Evolutionary conservation across 2,888 invertebrate genomes (phyloP).

Genomic region (Torymus texanus): DNA sequence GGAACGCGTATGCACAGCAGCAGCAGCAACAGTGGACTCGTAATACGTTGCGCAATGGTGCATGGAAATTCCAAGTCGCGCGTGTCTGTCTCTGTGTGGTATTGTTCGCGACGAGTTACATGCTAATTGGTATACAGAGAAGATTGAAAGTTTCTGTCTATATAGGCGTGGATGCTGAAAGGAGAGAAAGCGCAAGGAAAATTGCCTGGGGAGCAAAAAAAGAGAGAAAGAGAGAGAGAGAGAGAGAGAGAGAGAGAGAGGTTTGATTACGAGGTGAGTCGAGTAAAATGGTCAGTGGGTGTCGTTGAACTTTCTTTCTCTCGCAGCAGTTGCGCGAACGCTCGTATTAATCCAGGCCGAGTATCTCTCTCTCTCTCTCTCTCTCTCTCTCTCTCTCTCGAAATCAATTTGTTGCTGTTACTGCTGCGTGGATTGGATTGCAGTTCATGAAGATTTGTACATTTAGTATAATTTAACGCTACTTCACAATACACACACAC

Average conservation of each 20-base stretch:
- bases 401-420: too few relatives aligned
- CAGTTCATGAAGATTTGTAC: too few relatives aligned
- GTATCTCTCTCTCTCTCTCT: too few relatives aligned
- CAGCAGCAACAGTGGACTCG: constrained; percentile 11
- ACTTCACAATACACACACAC: too few relatives aligned
- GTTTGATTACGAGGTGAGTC: background rate
- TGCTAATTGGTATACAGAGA: background rate
- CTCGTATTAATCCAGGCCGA: too few relatives aligned
- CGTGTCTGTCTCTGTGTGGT: background rate
- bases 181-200: background rate
- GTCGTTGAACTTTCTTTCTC: constrained; percentile 13
- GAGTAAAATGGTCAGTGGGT: background rate
- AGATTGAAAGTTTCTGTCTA: constrained; percentile 13
- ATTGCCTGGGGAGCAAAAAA: background rate
- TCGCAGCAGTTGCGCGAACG: too few relatives aligned
- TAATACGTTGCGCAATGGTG: constrained; percentile 34
- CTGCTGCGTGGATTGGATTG: too few relatives aligned
- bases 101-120: background rate
- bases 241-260: too few relatives aligned
- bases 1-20: constrained; percentile 44
- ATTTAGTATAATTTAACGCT: too few relatives aligned
- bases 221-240: too few relatives aligned
- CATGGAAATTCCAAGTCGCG: constrained; percentile 25
- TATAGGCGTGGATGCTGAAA: too few relatives aligned
- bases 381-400: too few relatives aligned